phyloP scores from a whole-genome alignment of 2,888 invertebrate species.

The Noctua janthe region DNA sequence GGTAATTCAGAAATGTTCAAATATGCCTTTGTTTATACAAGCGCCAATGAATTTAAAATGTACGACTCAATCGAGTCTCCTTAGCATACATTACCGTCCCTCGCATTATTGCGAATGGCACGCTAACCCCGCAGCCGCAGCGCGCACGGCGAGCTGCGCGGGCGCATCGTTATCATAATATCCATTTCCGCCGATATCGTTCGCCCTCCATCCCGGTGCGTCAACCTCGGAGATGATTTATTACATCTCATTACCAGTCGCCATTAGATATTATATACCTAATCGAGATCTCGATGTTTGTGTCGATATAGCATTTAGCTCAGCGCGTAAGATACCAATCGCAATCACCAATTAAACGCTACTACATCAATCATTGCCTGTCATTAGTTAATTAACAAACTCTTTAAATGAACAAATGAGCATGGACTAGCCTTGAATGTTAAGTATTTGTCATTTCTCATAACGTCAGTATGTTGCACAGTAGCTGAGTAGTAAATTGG shows the following conservation, averaged over 20 bases:
- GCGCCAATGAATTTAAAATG: conserved; percentile 68
- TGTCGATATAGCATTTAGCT: conserved; percentile 66
- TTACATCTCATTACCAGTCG: conserved; percentile 76
- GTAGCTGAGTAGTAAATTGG: conserved; percentile 56
- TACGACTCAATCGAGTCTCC: conserved; percentile 66
- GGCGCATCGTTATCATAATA: conserved; percentile 80
- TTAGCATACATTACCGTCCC: conserved; percentile 65
- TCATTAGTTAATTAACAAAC: conserved; percentile 68
- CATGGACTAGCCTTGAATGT: conserved; percentile 67
- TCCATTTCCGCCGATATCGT: conserved; percentile 81
- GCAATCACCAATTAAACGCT: conserved; percentile 73
- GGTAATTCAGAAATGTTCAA: conserved; percentile 53
- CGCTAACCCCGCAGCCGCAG: conserved; percentile 62
- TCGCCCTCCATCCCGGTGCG: conserved; percentile 69
- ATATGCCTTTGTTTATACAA: conserved; percentile 69
- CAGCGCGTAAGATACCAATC: conserved; percentile 70
- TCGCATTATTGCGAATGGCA: conserved; percentile 66
- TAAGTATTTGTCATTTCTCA: conserved; percentile 64
- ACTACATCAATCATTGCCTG: conserved; percentile 76
- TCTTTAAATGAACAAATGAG: conserved; percentile 65
- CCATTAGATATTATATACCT: conserved; percentile 74
- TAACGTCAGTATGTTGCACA: conserved; percentile 53
- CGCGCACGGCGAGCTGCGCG: conserved; percentile 65
- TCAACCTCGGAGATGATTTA: conserved; percentile 78
- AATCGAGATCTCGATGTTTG: conserved; percentile 71